phyloP scores from a whole-genome alignment of 35 echinoderm and acorn worm species.

The Ophiothrix spiculata region DNA sequence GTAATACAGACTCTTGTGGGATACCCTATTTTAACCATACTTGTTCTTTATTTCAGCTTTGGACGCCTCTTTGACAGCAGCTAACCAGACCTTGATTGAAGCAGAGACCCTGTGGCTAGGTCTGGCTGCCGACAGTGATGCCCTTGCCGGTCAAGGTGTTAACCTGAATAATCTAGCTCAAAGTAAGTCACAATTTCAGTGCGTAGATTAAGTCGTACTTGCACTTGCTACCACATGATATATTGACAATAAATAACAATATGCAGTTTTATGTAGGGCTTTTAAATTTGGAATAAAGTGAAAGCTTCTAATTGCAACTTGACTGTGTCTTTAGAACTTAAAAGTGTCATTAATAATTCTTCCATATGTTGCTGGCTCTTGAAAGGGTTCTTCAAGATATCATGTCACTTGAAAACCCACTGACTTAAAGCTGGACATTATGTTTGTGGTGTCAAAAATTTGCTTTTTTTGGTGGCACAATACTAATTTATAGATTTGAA shows the following conservation, averaged over 20 bases:
- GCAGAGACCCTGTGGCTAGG: slow-evolving; percentile 45
- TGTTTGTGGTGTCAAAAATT: too few species aligned
- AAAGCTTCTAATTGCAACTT: background rate
- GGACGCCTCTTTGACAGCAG: slow-evolving; percentile 30
- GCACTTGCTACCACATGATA: background rate
- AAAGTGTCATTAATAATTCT: too few species aligned
- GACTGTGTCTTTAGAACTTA: too few species aligned
- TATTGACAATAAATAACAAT: slow-evolving; percentile 27
- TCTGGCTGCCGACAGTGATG: slow-evolving; percentile 7
- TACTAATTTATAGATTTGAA: too few species aligned
- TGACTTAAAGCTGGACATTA: too few species aligned
- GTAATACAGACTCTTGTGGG: too few species aligned
- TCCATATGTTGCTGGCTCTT: too few species aligned
- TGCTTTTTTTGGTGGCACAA: too few species aligned
- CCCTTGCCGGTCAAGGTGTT: background rate
- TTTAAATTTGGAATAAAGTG: background rate
- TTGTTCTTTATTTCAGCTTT: slow-evolving; percentile 16
- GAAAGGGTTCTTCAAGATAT: too few species aligned
- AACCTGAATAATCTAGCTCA: slow-evolving; percentile 11
- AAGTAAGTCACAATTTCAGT: slow-evolving; percentile 18
- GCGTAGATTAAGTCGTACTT: background rate
- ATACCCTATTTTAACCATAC: too few species aligned
- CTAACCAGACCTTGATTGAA: slow-evolving; percentile 21
- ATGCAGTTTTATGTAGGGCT: background rate
- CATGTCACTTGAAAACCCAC: too few species aligned